Percentiles rank a stretch among this genome's conserved stretches.
phyloP scores from a whole-genome alignment of 2,888 invertebrate genomes.

The Trichogramma dendrolimi region DNA sequence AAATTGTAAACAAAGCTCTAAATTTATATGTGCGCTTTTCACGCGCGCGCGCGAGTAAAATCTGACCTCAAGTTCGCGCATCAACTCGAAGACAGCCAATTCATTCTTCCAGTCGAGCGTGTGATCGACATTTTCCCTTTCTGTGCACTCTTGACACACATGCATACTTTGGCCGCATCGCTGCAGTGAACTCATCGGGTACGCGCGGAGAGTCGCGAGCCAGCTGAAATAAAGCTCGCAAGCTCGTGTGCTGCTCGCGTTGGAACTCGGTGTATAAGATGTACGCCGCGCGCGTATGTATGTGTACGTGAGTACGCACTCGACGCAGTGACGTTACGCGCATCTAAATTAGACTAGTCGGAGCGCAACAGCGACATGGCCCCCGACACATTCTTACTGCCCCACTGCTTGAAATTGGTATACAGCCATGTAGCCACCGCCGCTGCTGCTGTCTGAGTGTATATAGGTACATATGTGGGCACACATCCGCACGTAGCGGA shows the following conservation, averaged over 20 bases:
- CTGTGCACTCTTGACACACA: neutral
- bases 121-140: neutral
- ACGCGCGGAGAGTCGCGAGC: slow-evolving; percentile 10
- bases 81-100: neutral
- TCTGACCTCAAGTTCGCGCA: neutral
- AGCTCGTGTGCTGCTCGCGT: no score
- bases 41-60: neutral
- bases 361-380: slow-evolving; percentile 49
- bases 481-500: neutral
- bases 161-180: neutral
- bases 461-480: neutral
- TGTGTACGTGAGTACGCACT: slow-evolving; percentile 26
- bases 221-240: neutral
- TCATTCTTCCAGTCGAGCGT: neutral
- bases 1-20: slow-evolving; percentile 26
- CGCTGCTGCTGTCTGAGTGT: neutral
- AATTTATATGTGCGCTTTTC: slow-evolving; percentile 9
- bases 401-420: slow-evolving; percentile 13
- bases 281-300: no score
- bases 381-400: slow-evolving; percentile 28
- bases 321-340: slow-evolving; percentile 38
- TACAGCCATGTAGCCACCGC: neutral
- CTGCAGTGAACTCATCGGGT: neutral
- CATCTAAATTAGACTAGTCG: slow-evolving; percentile 52
- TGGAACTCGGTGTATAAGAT: no score